Evolutionary conservation across 2,113 vertebrate genomes (phyloP), one percentile per base, ranked within the genome.

Genomic region (Mandrillus leucophaeus): DNA sequence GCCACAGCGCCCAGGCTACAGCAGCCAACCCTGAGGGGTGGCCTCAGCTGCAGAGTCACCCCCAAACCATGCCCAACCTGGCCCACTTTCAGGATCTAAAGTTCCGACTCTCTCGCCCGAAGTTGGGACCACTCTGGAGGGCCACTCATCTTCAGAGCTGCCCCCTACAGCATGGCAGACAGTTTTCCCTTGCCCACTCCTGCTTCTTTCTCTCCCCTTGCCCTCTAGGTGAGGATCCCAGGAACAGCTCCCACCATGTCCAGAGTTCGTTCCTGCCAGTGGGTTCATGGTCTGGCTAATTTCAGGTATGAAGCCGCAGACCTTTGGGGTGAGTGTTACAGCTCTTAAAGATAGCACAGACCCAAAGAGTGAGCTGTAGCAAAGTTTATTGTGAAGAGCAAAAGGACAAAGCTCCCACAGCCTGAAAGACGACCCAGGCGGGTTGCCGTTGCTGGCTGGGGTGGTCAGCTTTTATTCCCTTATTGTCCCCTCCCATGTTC

Each of bases 21-120:
- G 9, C 20, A 40, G 20, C 18, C 52, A 9, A 17, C 23, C 70
- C 70, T 27, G 75, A 59, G 59, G 59, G 2, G 30, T 18, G n/a
- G 43, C 27, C 6, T 6, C 25, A 40, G 55, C 78, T 82, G 25
- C 55, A 72, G 32, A 70, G 40, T 8, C 3, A 0, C 18, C n/a
- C 27, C 13, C 8, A 50, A 18, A 48, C 43, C 4, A 30, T 17
- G 38, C 18, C 7, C 86, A 80, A 6, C 0, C 0, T 75, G 23
- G 20, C 32, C 20, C 48, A 20, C 8, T 59, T 45, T 32, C 14
- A 13, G 55, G 3, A 73, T 75, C 25, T 20, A 43, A 66, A 38
- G 2, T 72, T 55, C 61, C 7, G 5, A 32, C 0, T 6, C 32
- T 66, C 38, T 75, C 1, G 1, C 13, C 45, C 0, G 1, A 50